Conservation (phyloP, 2,888 invertebrate species). For the Eumerus sabulonum region DNA sequence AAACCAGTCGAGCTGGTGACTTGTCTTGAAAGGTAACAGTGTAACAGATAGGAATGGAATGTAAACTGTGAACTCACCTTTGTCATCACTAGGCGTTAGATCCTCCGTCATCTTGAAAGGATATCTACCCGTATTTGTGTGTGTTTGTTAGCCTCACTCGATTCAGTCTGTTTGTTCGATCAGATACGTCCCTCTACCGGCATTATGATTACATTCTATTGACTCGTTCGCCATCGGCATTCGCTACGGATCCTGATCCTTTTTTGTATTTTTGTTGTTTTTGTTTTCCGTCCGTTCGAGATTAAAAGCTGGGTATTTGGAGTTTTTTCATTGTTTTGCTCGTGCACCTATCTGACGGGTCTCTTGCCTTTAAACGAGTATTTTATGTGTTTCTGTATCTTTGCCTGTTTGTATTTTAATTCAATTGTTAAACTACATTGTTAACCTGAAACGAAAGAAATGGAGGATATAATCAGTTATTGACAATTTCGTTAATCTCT, state of each 20-base stretch:
- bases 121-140: slow-evolving; percentile 28
- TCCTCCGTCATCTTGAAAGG: slow-evolving; percentile 68
- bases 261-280: slow-evolving; percentile 13
- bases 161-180: slow-evolving; percentile 35
- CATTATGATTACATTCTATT: slow-evolving; percentile 56
- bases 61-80: slow-evolving; percentile 46
- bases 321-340: slow-evolving; percentile 2
- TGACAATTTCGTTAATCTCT: no score
- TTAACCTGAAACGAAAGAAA: slow-evolving; percentile 2
- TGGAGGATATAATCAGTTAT: neutral
- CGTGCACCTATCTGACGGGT: no score
- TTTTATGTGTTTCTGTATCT: neutral
- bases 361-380: neutral
- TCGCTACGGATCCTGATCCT: neutral
- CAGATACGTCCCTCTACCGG: slow-evolving; percentile 40
- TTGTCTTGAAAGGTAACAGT: neutral
- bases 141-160: slow-evolving; percentile 52
- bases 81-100: slow-evolving; percentile 66
- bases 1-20: neutral
- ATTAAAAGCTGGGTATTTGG: slow-evolving; percentile 13
- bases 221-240: slow-evolving; percentile 1
- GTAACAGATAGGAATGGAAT: neutral
- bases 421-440: neutral
- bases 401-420: neutral
- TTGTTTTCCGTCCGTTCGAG: neutral